Evolutionary conservation across 1,140 invertebrate genomes (phyloP), one percentile per base, ranked within the genome.

Genomic region (Lasaia peninsularis): DNA sequence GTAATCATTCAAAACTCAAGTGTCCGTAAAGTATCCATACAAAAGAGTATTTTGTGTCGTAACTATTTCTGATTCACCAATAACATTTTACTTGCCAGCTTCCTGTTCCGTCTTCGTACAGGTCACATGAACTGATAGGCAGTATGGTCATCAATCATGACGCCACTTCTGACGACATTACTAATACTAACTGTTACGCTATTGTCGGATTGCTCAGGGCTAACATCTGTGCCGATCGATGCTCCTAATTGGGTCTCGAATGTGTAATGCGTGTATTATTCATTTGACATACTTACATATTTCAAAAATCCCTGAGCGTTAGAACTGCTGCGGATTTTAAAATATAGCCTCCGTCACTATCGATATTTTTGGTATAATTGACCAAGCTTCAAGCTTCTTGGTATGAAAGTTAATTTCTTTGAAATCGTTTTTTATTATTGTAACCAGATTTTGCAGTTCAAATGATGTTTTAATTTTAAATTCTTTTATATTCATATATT

Each of bases 151-250:
- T 40, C 14, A 40, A 40, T 40, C 35, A 40, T 40, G 35, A 40
- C 16, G 35, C 35, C 35, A 40, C 16, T 40, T 40, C 35, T 40
- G 35, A 40, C 34, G 34, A 37, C 35, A 40, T 40, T 16, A 40
- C 35, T 40, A 40, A 40, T 40, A 18, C 35, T 8, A 40, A 18
- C 14, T 9, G 16, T 40, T 18, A 14, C 16, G 35, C 37, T 40
- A 40, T 40, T 40, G 37, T 40, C 16, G 37, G 37, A 40, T 40
- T 16, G 37, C 12, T 40, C 35, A 37, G 35, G 35, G 35, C 35
- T 16, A 37, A 37, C 35, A 37, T 37, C 35, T 37, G 6, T 37
- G 14, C 8, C 6, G 14, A 37, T 37, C 10, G 35, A 37, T 16
- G 35, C 14, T 37, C 12, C 6, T 37, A 37, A 37, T 16, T 37